Conservation (phyloP, 2,113 vertebrate species). For the Oriolus oriolus region DNA sequence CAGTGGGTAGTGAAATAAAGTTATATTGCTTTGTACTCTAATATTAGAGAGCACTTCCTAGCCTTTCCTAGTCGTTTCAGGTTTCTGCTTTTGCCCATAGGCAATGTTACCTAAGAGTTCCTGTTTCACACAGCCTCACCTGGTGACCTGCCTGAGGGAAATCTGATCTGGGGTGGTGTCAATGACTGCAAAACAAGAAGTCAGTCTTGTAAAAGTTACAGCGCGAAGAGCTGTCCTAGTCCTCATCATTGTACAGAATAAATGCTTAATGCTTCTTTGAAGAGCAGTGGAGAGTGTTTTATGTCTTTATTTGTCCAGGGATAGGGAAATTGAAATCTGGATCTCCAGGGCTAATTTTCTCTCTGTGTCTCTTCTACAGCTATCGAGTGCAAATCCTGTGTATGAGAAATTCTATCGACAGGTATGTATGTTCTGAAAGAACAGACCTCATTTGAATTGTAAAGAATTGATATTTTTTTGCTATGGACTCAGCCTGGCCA, state of each 20-base stretch:
- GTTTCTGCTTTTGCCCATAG: background rate
- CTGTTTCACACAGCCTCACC: background rate
- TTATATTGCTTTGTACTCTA: background rate
- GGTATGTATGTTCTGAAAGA: conserved; percentile 72
- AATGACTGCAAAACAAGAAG: background rate
- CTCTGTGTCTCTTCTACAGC: conserved; percentile 65
- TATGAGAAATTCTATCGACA: conserved; percentile 98
- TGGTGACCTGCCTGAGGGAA: background rate
- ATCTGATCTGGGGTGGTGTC: background rate
- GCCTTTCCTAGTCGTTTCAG: background rate
- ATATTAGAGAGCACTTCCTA: background rate
- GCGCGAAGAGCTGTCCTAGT: background rate
- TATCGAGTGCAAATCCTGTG: conserved; percentile 94
- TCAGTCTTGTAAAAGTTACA: background rate
- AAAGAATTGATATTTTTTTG: background rate
- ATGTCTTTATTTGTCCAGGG: background rate
- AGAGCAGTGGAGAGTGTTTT: background rate
- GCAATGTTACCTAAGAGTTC: background rate
- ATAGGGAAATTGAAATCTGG: background rate
- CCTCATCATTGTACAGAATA: background rate
- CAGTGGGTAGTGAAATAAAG: background rate
- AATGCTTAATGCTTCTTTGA: background rate
- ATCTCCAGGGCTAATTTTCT: background rate
- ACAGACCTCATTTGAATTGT: background rate
- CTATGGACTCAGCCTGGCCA: background rate